Evolutionary conservation across 2,797 vertebrate genomes (phyloP).

Genomic region (Graptemys geographica): DNA sequence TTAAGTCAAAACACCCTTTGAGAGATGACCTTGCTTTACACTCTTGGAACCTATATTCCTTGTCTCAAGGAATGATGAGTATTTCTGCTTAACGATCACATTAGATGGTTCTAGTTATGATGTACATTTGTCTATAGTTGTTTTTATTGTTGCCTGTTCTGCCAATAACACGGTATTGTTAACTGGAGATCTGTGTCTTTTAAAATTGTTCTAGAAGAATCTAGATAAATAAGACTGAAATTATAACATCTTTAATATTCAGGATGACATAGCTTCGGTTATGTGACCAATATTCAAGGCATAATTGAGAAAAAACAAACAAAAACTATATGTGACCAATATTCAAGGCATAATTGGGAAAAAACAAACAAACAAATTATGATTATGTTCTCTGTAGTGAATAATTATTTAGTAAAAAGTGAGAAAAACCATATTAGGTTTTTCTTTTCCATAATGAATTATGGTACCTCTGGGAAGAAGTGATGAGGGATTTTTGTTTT

Average conservation of each 20-base stretch:
- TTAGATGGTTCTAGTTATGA: neutral
- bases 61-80: neutral
- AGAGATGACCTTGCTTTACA: neutral
- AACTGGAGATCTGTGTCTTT: neutral
- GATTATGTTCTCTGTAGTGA: no score
- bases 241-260: neutral
- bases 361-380: no score
- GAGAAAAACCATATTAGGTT: no score
- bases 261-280: neutral
- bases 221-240: neutral
- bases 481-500: no score
- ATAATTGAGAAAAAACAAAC: no score
- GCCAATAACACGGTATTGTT: neutral
- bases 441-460: no score
- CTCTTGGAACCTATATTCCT: neutral
- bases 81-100: slow-evolving; percentile 15
- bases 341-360: neutral
- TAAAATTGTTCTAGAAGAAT: neutral
- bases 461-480: no score
- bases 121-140: neutral
- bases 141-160: neutral
- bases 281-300: neutral
- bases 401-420: no score
- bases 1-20: neutral
- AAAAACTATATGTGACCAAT: neutral